These are phyloP conservation scores for Barypeithes pellucidus DNA, from an alignment of 2,888 invertebrate species.

Conservation along the genomic window DNA sequence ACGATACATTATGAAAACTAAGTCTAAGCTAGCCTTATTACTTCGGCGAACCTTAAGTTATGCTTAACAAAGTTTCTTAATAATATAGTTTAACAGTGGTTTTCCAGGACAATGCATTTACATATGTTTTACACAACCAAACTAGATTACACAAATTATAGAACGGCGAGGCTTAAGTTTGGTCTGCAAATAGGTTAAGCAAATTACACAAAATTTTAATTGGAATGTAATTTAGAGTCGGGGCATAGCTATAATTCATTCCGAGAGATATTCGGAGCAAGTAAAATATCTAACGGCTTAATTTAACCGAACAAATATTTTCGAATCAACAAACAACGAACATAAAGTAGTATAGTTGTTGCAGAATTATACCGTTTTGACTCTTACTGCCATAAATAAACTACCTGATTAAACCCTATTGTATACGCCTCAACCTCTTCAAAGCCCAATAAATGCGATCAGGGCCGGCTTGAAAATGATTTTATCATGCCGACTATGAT, in stretches of 20 bases:
- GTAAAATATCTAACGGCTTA: too few species aligned
- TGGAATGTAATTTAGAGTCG: neutral
- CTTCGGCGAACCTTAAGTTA: constrained; percentile 23
- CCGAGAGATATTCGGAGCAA: neutral
- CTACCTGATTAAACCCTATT: too few species aligned
- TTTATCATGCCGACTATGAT: too few species aligned
- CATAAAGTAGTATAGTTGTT: too few species aligned
- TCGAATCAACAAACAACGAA: too few species aligned
- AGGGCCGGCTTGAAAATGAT: too few species aligned
- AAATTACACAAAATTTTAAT: constrained; percentile 16
- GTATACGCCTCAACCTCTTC: too few species aligned
- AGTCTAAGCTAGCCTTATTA: neutral
- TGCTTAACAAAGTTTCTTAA: constrained; percentile 25
- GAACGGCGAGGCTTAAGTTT: neutral
- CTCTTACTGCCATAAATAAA: too few species aligned
- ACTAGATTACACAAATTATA: constrained; percentile 29
- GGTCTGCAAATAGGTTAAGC: constrained; percentile 19
- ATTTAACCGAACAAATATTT: too few species aligned
- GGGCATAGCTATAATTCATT: neutral
- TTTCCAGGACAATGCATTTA: constrained; percentile 26
- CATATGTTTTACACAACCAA: constrained; percentile 25
- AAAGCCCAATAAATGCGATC: too few species aligned
- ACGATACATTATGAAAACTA: neutral
- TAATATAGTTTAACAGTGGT: constrained; percentile 27
- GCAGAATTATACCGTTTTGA: too few species aligned